Evolutionary conservation across 2,113 vertebrate genomes (phyloP), one percentile per base, ranked within the genome.

Genomic region (Archilochus colubris): DNA sequence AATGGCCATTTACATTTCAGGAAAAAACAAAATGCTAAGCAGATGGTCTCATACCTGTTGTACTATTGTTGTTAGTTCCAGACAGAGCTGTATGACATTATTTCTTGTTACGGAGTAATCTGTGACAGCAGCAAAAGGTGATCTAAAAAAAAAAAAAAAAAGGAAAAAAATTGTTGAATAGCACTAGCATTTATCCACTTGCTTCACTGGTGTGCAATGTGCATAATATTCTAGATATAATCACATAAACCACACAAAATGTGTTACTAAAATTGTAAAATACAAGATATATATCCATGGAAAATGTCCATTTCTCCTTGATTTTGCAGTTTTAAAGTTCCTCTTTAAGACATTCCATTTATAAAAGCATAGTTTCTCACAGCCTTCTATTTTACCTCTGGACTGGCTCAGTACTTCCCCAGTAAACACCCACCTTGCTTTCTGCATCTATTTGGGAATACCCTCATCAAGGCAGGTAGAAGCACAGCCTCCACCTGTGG

Each of bases 81-180:
- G 97, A 97, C 99, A 99, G 94, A 99, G 99, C 96, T 99, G 99
- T 97, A 99, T 99, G 94, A 99, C 99, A 95, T 99, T 99, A 98
- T 99, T 99, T 96, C 99, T 98, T 96, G 99, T 99, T 96, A 99
- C 98, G 66, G 99, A 99, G 95, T 99, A 99, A 98, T 99, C 99
- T 96, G 99, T 98, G 96, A 99, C 99, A 88, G 99, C 98, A 96
- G 99, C 99, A 97, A 99, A 99, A 75, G 99, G 99, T 86, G 99
- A 99, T 98, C 99, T 99, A 97, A 69, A 97, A 98, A 97, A 94
- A 53, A 74, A 84, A 46, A 88, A 51, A 24, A 77, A 30, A 97
- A 98, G 97, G 93, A 48, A 73, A 84, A 46, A 55, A 19, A 76
- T 30, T 40, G 10, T 90, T 95, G 63, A 97, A 66, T 30, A 57